Evolutionary conservation across 2,797 vertebrate genomes (phyloP).

Genomic region (Anisognathus igniventris): DNA sequence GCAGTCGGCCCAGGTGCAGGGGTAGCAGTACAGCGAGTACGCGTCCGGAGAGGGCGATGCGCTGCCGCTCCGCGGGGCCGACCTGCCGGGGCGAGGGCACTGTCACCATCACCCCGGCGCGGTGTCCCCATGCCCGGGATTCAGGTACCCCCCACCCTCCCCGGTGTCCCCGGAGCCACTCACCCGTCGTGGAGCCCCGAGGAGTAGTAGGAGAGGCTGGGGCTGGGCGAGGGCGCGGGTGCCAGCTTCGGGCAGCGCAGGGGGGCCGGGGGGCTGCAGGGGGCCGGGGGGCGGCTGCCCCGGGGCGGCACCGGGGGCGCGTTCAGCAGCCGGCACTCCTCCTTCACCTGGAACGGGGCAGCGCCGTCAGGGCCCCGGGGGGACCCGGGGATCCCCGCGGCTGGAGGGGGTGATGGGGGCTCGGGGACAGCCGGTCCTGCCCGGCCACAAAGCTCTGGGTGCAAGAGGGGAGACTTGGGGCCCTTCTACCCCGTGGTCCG

Average conservation of each 20-base stretch:
- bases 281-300: constrained; percentile 75
- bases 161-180: background rate
- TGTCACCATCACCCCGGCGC: too few relatives aligned
- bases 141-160: background rate
- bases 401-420: accelerated
- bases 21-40: constrained; percentile 93
- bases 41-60: constrained; percentile 88
- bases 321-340: constrained; percentile 94
- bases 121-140: background rate
- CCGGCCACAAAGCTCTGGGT: accelerated
- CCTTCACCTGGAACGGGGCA: constrained; percentile 81
- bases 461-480: accelerated
- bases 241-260: constrained; percentile 84
- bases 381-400: background rate
- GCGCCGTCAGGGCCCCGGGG: background rate
- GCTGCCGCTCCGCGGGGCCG: constrained; percentile 77
- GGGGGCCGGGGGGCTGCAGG: constrained; percentile 83
- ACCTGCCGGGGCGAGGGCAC: constrained; percentile 47
- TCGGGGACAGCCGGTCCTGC: too few relatives aligned
- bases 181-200: constrained; percentile 91
- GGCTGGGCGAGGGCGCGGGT: constrained; percentile 78
- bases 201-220: constrained; percentile 92
- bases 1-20: constrained; percentile 92
- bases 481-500: accelerated
- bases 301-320: constrained; percentile 92